A percentile compares a stretch with the other conserved stretches of the same genome.
Conservation (phyloP, 1,140 invertebrate genomes). For the Oedothorax gibbosus region DNA sequence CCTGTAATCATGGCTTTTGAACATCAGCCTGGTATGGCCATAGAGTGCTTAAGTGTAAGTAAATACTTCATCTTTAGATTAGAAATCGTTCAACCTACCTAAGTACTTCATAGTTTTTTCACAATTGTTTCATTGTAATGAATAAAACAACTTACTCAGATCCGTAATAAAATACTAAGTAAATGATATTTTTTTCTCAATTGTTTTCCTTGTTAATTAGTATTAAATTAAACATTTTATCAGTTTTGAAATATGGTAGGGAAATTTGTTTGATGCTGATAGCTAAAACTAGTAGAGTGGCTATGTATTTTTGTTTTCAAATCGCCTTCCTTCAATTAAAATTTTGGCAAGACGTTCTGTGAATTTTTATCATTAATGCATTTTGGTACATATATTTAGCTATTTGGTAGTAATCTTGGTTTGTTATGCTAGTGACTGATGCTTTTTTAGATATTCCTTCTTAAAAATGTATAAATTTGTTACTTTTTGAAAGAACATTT, state of each 20-base stretch:
- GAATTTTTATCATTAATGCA: too few relatives aligned
- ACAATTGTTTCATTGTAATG: background rate
- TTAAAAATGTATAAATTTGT: too few relatives aligned
- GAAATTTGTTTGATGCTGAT: too few relatives aligned
- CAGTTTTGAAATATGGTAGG: background rate
- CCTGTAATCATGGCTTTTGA: slow-evolving; percentile 80
- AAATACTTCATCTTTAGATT: background rate
- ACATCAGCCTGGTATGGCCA: slow-evolving; percentile 93
- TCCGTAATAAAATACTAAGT: background rate
- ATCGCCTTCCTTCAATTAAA: too few relatives aligned
- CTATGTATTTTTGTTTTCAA: too few relatives aligned
- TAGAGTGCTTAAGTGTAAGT: slow-evolving; percentile 92
- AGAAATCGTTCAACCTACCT: background rate
- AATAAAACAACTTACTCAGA: background rate
- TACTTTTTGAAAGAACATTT: too few relatives aligned
- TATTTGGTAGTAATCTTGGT: too few relatives aligned
- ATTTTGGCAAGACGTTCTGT: too few relatives aligned
- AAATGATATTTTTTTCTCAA: background rate
- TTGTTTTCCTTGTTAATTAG: background rate
- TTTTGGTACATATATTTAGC: too few relatives aligned
- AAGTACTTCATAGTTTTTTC: background rate
- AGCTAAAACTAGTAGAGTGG: too few relatives aligned
- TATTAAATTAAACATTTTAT: background rate
- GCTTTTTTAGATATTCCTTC: too few relatives aligned
- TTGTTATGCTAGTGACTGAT: too few relatives aligned